phyloP scores from a whole-genome alignment of 30 jellyfish, hydroid and myxozoan species.

The Sanderia malayensis region DNA sequence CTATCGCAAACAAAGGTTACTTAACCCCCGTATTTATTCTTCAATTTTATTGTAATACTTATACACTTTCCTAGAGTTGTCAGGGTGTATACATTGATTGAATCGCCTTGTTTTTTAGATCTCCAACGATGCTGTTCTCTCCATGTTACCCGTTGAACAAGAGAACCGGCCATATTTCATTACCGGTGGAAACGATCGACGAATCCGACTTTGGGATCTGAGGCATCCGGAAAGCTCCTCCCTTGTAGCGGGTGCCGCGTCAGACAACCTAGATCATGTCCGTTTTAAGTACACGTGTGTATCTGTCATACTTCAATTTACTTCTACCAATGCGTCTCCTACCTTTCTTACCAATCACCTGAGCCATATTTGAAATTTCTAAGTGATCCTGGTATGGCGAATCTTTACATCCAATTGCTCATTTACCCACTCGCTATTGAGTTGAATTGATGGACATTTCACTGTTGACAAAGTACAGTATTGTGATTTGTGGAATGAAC shows the following conservation, averaged over 20 bases:
- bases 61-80: no score
- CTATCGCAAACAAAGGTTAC: slow-evolving; percentile 92
- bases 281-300: slow-evolving; percentile 75
- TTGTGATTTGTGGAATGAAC: no score
- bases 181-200: slow-evolving; percentile 89
- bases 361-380: no score
- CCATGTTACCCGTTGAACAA: slow-evolving; percentile 76
- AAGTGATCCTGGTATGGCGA: no score
- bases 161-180: slow-evolving; percentile 65
- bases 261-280: slow-evolving; percentile 88
- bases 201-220: slow-evolving; percentile 94
- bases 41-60: no score
- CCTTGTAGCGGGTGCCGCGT: slow-evolving; percentile 90
- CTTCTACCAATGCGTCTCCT: not conserved
- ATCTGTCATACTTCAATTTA: not conserved
- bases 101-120: slow-evolving; percentile 39
- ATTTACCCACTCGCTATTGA: no score
- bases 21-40: no score
- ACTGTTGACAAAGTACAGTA: no score
- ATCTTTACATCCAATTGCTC: no score
- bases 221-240: slow-evolving; percentile 83
- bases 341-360: not conserved
- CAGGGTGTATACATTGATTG: no score
- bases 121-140: slow-evolving; percentile 82
- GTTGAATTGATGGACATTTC: no score